Evolutionary conservation across 2,113 vertebrate genomes (phyloP), one percentile per base, ranked within the genome.

Genomic region (Neodon shergylaensis): DNA sequence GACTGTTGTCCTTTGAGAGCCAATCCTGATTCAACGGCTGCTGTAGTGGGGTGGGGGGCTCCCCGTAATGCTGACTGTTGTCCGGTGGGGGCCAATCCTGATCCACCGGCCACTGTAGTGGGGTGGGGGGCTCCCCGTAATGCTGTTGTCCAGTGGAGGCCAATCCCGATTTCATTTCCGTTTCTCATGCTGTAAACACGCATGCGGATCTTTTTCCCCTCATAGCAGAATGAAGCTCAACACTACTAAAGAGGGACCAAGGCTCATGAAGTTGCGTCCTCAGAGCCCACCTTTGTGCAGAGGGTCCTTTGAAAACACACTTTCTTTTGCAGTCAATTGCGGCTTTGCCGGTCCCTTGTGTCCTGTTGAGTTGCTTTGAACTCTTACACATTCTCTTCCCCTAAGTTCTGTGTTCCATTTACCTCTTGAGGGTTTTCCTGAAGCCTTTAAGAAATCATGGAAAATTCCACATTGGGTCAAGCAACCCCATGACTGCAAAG

Each of bases 391-490:
- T 68, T 86, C 52, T 81, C 77, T 85, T 44, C 33, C 42, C 39
- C 68, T 58, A 73, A 61, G 11, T 63, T 65, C 61, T 85, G 63
- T 42, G 11, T 82, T 68, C 47, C 8, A 5, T 66, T 89, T 70
- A 74, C 31, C 36, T 63, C 36, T 65, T 74, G 78, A n/a, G 70
- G 11, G n/a, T 77, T 95, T 93, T 87, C 84, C 76, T 76, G 76
- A 90, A 74, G 79, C 12, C 76, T 92, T 44, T 87, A 61, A 26
- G 89, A 65, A 95, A 63, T 52, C 63, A 74, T 93, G 65, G 79
- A 21, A 78, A 94, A 88, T 42, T 88, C 39, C n/a, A 70, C 31
- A 49, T 28, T 66, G 66, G 31, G 44, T 39, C 79, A 78, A 28
- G 76, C 26, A 92, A 28, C 36, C 81, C 0, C 63, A 65, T 92